Evolutionary conservation across 1,140 invertebrate genomes (phyloP).

Genomic region (Araneus ventricosus): DNA sequence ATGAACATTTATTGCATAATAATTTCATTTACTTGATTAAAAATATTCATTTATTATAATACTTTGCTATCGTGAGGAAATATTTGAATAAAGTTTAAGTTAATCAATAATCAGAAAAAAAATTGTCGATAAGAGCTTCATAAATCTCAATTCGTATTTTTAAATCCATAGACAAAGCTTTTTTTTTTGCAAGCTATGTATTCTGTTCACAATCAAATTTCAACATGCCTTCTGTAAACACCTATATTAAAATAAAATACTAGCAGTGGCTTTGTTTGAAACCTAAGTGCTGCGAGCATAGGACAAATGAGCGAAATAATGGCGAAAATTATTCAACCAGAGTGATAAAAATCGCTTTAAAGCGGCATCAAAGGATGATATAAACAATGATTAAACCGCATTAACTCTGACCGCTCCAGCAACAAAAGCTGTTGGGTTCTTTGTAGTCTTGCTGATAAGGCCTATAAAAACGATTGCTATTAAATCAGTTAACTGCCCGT

Average conservation of each 20-base stretch:
- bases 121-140: no score
- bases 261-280: background rate
- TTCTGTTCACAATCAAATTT: background rate
- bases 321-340: background rate
- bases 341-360: conserved; percentile 40
- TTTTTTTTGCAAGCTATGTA: no score
- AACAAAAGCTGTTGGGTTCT: conserved; percentile 45
- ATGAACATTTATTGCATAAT: no score
- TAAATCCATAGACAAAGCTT: no score
- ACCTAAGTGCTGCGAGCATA: background rate
- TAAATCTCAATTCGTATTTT: no score
- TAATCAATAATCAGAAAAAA: no score
- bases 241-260: background rate
- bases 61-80: no score
- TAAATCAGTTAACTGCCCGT: conserved; percentile 51
- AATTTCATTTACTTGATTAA: no score
- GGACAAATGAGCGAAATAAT: background rate
- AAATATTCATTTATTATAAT: no score
- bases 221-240: background rate
- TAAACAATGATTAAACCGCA: conserved; percentile 32
- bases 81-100: no score
- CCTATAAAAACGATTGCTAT: conserved; percentile 39
- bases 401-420: background rate
- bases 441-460: conserved; percentile 42
- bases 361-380: conserved; percentile 10